Conservation (phyloP, 2,888 invertebrate species). For the Escarpia spicata region DNA sequence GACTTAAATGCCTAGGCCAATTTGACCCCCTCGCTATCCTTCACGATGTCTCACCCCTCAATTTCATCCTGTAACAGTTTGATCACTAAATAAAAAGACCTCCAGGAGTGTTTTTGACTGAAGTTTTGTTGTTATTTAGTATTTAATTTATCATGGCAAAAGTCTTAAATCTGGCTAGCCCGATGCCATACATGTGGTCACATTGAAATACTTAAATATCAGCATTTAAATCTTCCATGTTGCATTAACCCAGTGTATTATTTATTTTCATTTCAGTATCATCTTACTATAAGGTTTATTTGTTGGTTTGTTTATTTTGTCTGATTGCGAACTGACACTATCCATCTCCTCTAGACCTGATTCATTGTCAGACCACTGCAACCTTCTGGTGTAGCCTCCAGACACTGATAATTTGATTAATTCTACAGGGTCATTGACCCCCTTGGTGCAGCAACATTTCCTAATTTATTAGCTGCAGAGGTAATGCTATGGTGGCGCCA, state of each 20-base stretch:
- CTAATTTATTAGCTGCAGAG: not conserved
- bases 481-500: not conserved
- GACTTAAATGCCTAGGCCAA: too few species aligned
- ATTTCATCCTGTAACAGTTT: too few species aligned
- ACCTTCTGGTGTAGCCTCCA: not conserved
- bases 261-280: not conserved
- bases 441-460: not conserved
- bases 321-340: not conserved
- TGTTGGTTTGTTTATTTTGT: not conserved
- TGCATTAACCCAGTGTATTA: not conserved
- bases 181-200: too few species aligned
- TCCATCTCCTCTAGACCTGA: not conserved
- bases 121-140: too few species aligned
- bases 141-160: too few species aligned
- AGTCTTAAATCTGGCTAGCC: too few species aligned
- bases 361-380: not conserved
- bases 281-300: not conserved
- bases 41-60: too few species aligned
- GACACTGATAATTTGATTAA: constrained; percentile 7
- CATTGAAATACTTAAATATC: too few species aligned
- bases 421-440: not conserved
- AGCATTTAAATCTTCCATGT: too few species aligned
- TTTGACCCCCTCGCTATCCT: too few species aligned
- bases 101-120: too few species aligned
- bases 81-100: too few species aligned